Evolutionary conservation across 2,888 invertebrate genomes (phyloP).

Genomic region (Auanema freiburgensis): DNA sequence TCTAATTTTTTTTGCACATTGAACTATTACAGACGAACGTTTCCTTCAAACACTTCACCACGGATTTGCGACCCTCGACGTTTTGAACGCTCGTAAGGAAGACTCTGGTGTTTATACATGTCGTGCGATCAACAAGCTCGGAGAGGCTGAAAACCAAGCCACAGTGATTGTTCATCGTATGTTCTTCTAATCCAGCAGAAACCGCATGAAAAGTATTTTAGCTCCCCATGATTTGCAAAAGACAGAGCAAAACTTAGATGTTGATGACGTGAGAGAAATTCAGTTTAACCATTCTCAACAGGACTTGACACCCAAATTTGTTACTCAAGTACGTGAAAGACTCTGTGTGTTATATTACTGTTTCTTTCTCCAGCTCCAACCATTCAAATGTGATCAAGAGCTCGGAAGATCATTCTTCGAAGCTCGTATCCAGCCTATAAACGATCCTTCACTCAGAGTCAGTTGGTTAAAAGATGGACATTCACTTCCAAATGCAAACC

Average conservation of each 20-base stretch:
- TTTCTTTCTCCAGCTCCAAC: conserved; percentile 29
- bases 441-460: conserved; percentile 81
- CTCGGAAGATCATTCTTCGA: conserved; percentile 90
- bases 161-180: conserved; percentile 55
- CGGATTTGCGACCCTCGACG: conserved; percentile 92
- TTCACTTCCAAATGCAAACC: conserved; percentile 67
- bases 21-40: conserved; percentile 38
- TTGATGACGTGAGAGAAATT: conserved; percentile 61
- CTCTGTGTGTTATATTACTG: background rate
- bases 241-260: conserved; percentile 50
- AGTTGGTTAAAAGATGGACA: conserved; percentile 66
- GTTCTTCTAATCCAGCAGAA: background rate
- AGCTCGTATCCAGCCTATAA: conserved; percentile 87
- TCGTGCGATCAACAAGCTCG: conserved; percentile 88
- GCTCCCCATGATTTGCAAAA: conserved; percentile 40
- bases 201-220: conserved; percentile 14
- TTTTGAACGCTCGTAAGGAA: conserved; percentile 69
- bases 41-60: conserved; percentile 74
- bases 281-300: conserved; percentile 41
- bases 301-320: conserved; percentile 49
- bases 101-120: conserved; percentile 94
- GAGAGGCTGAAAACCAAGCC: conserved; percentile 83
- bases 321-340: conserved; percentile 22
- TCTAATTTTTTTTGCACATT: no score
- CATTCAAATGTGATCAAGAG: conserved; percentile 58